These are phyloP conservation scores for Acromyrmex heyeri DNA, from an alignment of 1,140 invertebrate species.

Conservation along the genomic window DNA sequence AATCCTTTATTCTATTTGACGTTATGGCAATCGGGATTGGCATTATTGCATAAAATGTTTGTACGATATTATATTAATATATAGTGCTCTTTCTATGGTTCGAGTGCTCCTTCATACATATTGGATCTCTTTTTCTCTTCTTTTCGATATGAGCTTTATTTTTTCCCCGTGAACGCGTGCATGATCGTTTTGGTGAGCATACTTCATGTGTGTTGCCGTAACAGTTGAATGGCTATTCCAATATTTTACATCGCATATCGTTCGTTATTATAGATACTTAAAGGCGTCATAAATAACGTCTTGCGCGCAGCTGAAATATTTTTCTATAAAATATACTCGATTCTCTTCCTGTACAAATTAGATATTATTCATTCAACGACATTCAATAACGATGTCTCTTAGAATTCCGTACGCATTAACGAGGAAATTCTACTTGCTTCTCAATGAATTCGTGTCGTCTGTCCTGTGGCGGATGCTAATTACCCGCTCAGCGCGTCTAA, in stretches of 20 bases:
- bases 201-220: conserved; percentile 5
- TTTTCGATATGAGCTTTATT: conserved; percentile 24
- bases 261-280: conserved; percentile 14
- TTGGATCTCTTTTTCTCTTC: conserved; percentile 22
- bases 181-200: conserved; percentile 22
- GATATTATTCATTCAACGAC: background rate
- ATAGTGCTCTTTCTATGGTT: background rate
- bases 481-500: background rate
- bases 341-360: background rate
- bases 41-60: background rate
- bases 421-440: conserved; percentile 1
- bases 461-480: background rate
- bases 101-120: background rate
- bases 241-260: conserved; percentile 18
- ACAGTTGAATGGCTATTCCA: conserved; percentile 41
- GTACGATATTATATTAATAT: background rate
- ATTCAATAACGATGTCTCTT: too few relatives aligned
- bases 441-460: background rate
- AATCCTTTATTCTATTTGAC: background rate
- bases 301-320: background rate
- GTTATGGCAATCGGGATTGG: background rate
- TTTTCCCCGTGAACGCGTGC: conserved; percentile 9
- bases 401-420: background rate
- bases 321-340: background rate
- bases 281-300: conserved; percentile 23